Evolutionary conservation across 2,113 vertebrate species (phyloP).

Genomic region (Trogon surrucura): DNA sequence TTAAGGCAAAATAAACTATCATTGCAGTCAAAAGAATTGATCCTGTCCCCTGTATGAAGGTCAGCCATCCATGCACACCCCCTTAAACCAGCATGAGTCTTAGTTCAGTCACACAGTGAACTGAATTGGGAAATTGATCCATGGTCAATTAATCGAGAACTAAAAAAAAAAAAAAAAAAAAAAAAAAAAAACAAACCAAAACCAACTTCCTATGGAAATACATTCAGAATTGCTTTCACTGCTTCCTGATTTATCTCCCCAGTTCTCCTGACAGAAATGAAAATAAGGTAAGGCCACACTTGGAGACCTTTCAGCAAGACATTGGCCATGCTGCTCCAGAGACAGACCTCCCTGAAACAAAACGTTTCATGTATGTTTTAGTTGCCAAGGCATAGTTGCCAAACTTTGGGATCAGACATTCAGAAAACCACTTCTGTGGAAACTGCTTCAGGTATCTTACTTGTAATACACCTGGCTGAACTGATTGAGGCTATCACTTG

Average conservation of each 20-base stretch:
- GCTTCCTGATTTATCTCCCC: neutral
- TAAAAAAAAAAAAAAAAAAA: neutral
- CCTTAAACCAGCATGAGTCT: neutral
- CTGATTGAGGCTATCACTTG: neutral
- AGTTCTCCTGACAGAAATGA: neutral
- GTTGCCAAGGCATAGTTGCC: neutral
- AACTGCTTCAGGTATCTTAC: neutral
- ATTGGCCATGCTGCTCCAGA: neutral
- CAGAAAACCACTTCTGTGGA: neutral
- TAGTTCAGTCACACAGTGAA: neutral
- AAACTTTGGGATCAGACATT: neutral
- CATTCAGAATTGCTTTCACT: neutral
- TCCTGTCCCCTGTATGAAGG: neutral
- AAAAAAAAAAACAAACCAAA: neutral
- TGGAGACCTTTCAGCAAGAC: neutral
- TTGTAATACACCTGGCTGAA: neutral
- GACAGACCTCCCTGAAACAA: neutral
- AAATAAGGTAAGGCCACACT: neutral
- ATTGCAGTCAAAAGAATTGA: neutral
- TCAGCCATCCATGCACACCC: neutral
- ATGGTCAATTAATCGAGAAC: neutral
- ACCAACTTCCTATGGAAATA: neutral
- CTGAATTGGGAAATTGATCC: conserved; percentile 42
- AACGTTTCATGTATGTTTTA: neutral
- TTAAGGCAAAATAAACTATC: neutral